Evolutionary conservation across 2,113 vertebrate genomes (phyloP), one percentile per base, ranked within the genome.

Genomic region (Anolis sagrei): DNA sequence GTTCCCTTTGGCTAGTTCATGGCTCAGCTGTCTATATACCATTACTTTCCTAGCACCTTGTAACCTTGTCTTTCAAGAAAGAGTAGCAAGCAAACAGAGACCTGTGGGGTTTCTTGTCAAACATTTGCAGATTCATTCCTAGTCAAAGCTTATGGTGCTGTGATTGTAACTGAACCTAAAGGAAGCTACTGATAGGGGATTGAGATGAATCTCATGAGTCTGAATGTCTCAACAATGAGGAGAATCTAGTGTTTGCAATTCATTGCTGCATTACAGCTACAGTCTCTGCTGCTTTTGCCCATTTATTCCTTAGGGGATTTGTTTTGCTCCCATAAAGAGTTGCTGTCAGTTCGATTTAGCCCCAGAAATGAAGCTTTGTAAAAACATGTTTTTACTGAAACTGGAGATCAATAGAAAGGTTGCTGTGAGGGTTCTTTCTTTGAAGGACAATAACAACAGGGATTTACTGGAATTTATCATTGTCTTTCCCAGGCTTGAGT

Each of bases 291-390:
- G 64, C 51, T 36, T 86, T 54, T 66, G 10, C 73, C 84, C 62
- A 58, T 51, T 92, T 89, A 64, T 86, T 94, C 84, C 89, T 89
- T 32, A 32, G 73, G 49, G 87, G 87, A 49, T 93, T 93, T 91
- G 79, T 92, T 93, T 94, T 90, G 87, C 49, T 58, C 82, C 81
- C 78, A 85, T 91, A 87, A 89, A 92, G 88, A 86, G 90, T 81
- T 72, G 18, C 90, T 93, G 88, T 89, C 88, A 91, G 73, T 19
- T 66, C 88, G 91, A 93, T 93, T 89, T 91, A 93, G 89, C 79
- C 81, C 87, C 83, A 89, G 70, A 89, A 92, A 86, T 69, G 49
- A 91, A 76, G 84, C 89, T 92, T 90, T 89, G 66, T 90, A 87
- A 92, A 89, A 87, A 3, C 81, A 61, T 18, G 16, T 70, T 68